These are phyloP conservation scores for Arctia plantaginis DNA, from an alignment of 2,888 invertebrate species.

Conservation along the genomic window DNA sequence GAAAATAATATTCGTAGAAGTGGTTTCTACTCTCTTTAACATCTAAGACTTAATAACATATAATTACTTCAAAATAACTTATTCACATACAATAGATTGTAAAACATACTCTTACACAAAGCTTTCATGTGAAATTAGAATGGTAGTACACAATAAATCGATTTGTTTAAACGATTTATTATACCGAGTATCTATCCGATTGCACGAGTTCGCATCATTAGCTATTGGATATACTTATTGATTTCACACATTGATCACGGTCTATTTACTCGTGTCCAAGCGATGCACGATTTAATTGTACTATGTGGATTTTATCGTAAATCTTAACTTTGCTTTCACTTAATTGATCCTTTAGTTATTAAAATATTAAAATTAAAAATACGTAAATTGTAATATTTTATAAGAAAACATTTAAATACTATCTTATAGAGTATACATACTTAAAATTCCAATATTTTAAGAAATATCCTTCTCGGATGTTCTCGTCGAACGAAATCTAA, in stretches of 20 bases:
- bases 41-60: neutral
- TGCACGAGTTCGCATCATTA: slow-evolving; percentile 51
- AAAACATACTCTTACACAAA: slow-evolving; percentile 19
- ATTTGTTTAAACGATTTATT: slow-evolving; percentile 51
- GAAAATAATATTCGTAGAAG: no score
- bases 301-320: slow-evolving; percentile 30
- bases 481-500: no score
- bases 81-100: neutral
- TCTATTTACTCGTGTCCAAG: slow-evolving; percentile 52
- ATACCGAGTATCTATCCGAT: slow-evolving; percentile 42
- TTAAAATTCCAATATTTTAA: neutral
- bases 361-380: neutral
- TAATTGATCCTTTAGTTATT: neutral
- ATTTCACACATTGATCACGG: slow-evolving; percentile 63
- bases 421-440: neutral
- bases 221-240: slow-evolving; percentile 58
- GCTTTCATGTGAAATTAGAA: slow-evolving; percentile 30
- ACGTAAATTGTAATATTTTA: neutral
- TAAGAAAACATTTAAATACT: neutral
- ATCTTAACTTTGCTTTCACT: slow-evolving; percentile 16
- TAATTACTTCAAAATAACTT: neutral
- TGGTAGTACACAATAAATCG: slow-evolving; percentile 39
- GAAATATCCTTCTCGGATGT: neutral
- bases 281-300: slow-evolving; percentile 45
- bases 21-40: no score